Evolutionary conservation across 2,888 invertebrate genomes (phyloP).

Genomic region (Sabatieria punctata): DNA sequence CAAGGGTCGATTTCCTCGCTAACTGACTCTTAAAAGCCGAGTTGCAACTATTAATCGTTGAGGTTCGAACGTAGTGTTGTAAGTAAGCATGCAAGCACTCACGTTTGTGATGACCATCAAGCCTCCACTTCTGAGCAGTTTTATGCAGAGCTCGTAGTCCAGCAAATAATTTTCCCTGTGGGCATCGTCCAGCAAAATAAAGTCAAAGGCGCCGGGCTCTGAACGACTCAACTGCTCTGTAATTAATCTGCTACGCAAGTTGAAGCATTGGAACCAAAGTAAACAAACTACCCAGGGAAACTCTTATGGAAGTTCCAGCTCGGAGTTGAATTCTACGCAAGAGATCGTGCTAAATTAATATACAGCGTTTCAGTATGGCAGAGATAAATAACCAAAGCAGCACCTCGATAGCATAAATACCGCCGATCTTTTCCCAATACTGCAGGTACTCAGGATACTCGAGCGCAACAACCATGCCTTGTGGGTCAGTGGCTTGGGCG

Average conservation of each 20-base stretch:
- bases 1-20: too few relatives aligned
- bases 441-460: slow-evolving; percentile 18
- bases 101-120: not conserved
- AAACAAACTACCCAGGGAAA: not conserved
- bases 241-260: not conserved
- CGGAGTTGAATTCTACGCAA: slow-evolving; percentile 19
- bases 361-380: too few relatives aligned
- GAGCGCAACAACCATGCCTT: slow-evolving; percentile 19
- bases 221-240: not conserved
- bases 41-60: too few relatives aligned
- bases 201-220: slow-evolving; percentile 18
- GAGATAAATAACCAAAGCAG: too few relatives aligned
- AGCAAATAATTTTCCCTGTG: not conserved
- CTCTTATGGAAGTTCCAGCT: slow-evolving; percentile 8
- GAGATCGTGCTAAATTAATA: slow-evolving; percentile 5
- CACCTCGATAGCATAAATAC: slow-evolving; percentile 16
- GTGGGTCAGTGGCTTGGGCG: slow-evolving; percentile 12
- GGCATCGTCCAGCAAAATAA: slow-evolving; percentile 13
- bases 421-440: slow-evolving; percentile 19
- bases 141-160: not conserved
- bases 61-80: too few relatives aligned
- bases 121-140: not conserved
- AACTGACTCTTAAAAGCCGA: too few relatives aligned
- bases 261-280: not conserved
- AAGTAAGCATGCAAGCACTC: too few relatives aligned